Base-by-base conservation (phyloP, 2,797 vertebrate species). In the Caiman crocodilus region DNA sequence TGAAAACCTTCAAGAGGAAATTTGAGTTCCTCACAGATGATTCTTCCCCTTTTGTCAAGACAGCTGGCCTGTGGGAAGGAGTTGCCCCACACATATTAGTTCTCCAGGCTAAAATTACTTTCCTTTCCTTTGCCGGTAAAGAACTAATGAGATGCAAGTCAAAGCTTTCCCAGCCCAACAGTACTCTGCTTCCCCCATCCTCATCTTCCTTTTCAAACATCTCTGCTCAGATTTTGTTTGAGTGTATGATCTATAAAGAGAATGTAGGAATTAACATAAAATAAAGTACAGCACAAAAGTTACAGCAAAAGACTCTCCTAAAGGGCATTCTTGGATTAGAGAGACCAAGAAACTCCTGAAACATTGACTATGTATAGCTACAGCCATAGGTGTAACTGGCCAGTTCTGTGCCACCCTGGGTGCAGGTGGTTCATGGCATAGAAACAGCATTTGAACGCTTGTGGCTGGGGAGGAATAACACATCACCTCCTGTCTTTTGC, bases 291-390 rank as follows among this genome's bases (percentile, higher is more conserved):
- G 91, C 89, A 80, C 5, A 69, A 86, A 86, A 95, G 87, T 26
- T 79, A 17, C 92, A 87, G 87, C 94, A 89, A 92, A 94, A 91
- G 90, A 59, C 84, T 82, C 84, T 82, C 89, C 56, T 5, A 8
- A 95, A 88, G 79, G 58, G 90, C 91, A 89, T 71, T 2, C 42
- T 76, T 91, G 79, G 83, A 90, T 93, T 82, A 84, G 92, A 69
- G 6, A 82, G 85, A 87, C 87, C 93, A 94, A 90, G 92, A 63
- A n/a, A 35, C 3, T n/a, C 77, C 88, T 94, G 90, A 89, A 96
- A 90, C 85, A 78, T 79, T 61, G 85, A 61, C 87, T 86, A 85
- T 0, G 0, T 92, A 69, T 92, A 93, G 94, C 87, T 96, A 89
- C 86, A 76, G 59, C 25, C 58, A 50, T 2, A 50, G 10, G 42